These are phyloP conservation scores for Coronaproctus castanopsis DNA, from an alignment of 2,888 invertebrate species.

Conservation along the genomic window DNA sequence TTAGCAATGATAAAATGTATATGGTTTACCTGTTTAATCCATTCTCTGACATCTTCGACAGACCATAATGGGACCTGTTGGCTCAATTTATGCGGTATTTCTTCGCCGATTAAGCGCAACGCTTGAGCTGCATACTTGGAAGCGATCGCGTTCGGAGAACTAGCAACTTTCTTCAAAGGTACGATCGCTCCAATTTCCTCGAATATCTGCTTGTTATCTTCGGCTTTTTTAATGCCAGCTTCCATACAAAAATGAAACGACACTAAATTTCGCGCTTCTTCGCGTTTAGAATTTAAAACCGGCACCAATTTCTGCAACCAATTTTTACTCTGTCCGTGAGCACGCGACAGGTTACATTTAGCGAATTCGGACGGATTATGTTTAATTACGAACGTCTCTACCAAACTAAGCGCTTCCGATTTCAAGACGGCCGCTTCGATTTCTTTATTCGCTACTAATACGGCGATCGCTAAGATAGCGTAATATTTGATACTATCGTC, in stretches of 20 bases:
- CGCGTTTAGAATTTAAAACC: slow-evolving; percentile 78
- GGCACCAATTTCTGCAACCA: slow-evolving; percentile 87
- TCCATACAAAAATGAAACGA: slow-evolving; percentile 99
- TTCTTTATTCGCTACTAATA: slow-evolving; percentile 90
- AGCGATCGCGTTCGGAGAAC: slow-evolving; percentile 92
- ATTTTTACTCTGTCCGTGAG: slow-evolving; percentile 86
- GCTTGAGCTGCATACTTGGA: slow-evolving; percentile 93
- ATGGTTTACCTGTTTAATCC: slow-evolving; percentile 82
- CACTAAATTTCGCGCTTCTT: slow-evolving; percentile 88
- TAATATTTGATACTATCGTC: slow-evolving; percentile 97
- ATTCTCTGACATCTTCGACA: slow-evolving; percentile 84
- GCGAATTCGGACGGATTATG: slow-evolving; percentile 94
- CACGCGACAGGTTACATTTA: slow-evolving; percentile 71
- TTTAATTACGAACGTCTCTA: slow-evolving; percentile 86
- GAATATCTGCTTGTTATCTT: slow-evolving; percentile 77
- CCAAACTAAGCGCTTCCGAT: slow-evolving; percentile 88
- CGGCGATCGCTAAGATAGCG: slow-evolving; percentile 92
- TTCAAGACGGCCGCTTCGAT: slow-evolving; percentile 89
- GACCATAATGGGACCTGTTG: slow-evolving; percentile 98
- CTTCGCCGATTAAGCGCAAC: slow-evolving; percentile 77
- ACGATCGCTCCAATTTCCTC: slow-evolving; percentile 87
- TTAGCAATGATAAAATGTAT: too few relatives aligned
- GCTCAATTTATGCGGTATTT: slow-evolving; percentile 89
- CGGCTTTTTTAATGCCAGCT: slow-evolving; percentile 88
- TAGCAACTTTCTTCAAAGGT: slow-evolving; percentile 84